A percentile compares a stretch with the other conserved stretches of the same genome.
Conservation (phyloP, 2,797 vertebrate genomes). For the Gallirallus australis region DNA sequence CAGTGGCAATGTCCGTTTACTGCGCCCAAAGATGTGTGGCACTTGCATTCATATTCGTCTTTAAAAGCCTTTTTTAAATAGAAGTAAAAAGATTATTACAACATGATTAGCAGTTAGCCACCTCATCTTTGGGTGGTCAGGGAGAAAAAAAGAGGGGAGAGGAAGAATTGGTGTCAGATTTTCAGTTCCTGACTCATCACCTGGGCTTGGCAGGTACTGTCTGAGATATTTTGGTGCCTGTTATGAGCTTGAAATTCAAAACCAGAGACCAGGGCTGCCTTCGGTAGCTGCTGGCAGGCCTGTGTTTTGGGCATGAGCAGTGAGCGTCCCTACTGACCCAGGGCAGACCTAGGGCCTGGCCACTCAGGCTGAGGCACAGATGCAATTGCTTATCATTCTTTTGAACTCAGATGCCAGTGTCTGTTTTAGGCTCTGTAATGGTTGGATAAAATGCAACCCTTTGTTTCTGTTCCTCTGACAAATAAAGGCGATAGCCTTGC, state of each 20-base stretch:
- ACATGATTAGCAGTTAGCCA: rapidly evolving
- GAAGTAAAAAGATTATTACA: not conserved
- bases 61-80: not conserved
- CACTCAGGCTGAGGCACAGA: not conserved
- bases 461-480: not conserved
- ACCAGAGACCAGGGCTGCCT: not conserved
- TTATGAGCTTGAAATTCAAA: not conserved
- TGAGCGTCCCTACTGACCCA: rapidly evolving
- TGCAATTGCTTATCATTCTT: not conserved
- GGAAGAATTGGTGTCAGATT: not conserved
- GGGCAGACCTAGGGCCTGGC: not conserved
- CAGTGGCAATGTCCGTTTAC: not conserved
- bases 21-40: not conserved
- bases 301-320: rapidly evolving
- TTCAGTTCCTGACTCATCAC: not conserved
- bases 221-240: not conserved
- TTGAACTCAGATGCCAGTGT: not conserved
- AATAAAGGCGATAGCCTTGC: not conserved
- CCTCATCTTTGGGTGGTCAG: not conserved
- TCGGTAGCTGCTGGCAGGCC: not conserved
- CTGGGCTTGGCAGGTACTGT: too few relatives aligned
- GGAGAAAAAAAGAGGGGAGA: not conserved
- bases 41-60: not conserved
- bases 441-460: not conserved
- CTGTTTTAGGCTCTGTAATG: not conserved